phyloP scores from a whole-genome alignment of 2,888 invertebrate species.

The Stenotaenia linearis region DNA sequence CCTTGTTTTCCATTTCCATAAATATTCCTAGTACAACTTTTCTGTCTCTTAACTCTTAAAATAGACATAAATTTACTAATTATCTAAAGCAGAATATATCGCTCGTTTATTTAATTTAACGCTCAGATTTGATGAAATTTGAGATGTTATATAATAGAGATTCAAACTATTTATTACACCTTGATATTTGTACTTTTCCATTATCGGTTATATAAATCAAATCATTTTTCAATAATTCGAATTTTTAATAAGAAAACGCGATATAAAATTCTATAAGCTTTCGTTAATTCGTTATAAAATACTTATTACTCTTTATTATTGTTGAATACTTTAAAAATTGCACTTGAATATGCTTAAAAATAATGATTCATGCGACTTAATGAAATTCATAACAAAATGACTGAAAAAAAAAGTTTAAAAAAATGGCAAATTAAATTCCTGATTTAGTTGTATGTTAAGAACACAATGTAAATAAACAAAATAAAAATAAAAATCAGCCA shows the following conservation, averaged over 20 bases:
- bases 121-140: background rate
- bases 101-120: no score
- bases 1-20: background rate
- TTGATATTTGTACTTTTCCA: background rate
- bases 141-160: background rate
- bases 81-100: background rate
- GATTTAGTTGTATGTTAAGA: background rate
- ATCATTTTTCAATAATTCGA: background rate
- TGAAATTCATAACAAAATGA: background rate
- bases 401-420: background rate
- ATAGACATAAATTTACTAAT: background rate
- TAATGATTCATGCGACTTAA: background rate
- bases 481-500: background rate
- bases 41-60: background rate
- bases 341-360: background rate
- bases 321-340: background rate
- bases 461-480: background rate
- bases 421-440: background rate
- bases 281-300: no score
- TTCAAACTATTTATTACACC: background rate
- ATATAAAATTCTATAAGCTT: no score
- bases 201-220: background rate
- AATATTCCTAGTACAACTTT: background rate
- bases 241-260: background rate
- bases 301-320: no score